Percentiles rank a stretch among this genome's conserved stretches.
Conservation (phyloP, 2,797 vertebrate genomes). For the Protosalanx chinensis region DNA sequence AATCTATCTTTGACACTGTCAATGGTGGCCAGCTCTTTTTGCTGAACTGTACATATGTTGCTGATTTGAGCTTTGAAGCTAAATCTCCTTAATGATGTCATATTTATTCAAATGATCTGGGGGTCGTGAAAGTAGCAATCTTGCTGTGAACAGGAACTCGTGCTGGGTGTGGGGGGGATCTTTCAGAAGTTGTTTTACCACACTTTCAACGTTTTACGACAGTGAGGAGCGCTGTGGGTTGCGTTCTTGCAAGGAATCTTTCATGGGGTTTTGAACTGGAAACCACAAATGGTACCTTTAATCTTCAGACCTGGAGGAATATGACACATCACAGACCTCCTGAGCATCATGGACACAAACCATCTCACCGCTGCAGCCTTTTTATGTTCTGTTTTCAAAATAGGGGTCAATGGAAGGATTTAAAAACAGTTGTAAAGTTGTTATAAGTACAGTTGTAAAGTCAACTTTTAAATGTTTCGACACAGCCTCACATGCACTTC, state of each 20-base stretch:
- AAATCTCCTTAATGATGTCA: neutral
- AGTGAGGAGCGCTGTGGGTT: too few species aligned
- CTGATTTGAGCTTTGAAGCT: neutral
- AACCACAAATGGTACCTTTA: neutral
- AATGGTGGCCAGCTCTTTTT: neutral
- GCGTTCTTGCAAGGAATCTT: neutral
- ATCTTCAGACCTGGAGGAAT: neutral
- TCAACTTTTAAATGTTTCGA: neutral
- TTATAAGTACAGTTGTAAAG: too few species aligned
- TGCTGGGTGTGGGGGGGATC: neutral
- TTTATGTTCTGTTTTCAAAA: constrained; percentile 2
- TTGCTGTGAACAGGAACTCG: neutral
- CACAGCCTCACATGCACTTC: neutral
- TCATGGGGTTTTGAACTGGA: neutral
- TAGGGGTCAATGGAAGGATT: neutral
- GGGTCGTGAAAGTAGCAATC: neutral
- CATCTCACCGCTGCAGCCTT: neutral
- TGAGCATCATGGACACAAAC: neutral
- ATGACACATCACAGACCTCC: neutral
- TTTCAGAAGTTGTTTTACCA: neutral
- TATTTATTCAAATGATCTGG: neutral
- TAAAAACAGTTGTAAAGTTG: too few species aligned
- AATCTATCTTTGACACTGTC: neutral
- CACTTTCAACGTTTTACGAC: neutral
- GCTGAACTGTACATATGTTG: neutral